These are phyloP conservation scores for Eublepharis macularius DNA, from an alignment of 2,113 vertebrate genomes.

Conservation along the genomic window DNA sequence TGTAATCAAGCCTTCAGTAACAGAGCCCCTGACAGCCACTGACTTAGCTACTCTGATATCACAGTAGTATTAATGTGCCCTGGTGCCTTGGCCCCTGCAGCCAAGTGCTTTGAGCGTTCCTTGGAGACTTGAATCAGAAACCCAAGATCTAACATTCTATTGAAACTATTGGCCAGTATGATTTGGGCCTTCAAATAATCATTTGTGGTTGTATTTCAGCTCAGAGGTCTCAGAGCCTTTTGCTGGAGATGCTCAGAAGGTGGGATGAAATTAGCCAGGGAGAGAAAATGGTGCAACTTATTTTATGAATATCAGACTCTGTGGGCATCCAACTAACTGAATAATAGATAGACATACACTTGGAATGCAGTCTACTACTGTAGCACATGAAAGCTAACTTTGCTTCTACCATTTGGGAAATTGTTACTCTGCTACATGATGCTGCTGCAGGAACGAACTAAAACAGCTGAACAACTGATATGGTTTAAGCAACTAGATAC, in stretches of 20 bases:
- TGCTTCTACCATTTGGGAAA: not conserved
- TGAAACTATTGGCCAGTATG: not conserved
- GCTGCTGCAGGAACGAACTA: not conserved
- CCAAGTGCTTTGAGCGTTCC: not conserved
- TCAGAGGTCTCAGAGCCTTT: not conserved
- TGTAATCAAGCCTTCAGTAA: too few relatives aligned
- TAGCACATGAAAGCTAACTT: accelerated
- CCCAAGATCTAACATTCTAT: not conserved
- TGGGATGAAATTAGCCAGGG: not conserved
- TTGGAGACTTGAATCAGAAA: not conserved
- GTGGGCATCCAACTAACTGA: not conserved
- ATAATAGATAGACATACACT: too few relatives aligned
- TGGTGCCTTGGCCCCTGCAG: too few relatives aligned
- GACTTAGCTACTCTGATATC: not conserved
- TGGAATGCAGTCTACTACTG: accelerated
- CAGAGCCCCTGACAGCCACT: not conserved
- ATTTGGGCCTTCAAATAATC: not conserved
- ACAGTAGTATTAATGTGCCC: not conserved
- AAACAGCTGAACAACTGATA: not conserved
- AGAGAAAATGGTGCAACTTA: not conserved
- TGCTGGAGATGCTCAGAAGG: not conserved
- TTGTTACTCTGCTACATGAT: not conserved
- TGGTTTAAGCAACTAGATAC: not conserved
- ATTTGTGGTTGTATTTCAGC: not conserved
- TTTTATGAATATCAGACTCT: not conserved